A percentile compares a stretch with the other conserved stretches of the same genome.
These are phyloP conservation scores for Holocentrus rufus DNA, from an alignment of 2,797 vertebrate species.

Conservation along the genomic window DNA sequence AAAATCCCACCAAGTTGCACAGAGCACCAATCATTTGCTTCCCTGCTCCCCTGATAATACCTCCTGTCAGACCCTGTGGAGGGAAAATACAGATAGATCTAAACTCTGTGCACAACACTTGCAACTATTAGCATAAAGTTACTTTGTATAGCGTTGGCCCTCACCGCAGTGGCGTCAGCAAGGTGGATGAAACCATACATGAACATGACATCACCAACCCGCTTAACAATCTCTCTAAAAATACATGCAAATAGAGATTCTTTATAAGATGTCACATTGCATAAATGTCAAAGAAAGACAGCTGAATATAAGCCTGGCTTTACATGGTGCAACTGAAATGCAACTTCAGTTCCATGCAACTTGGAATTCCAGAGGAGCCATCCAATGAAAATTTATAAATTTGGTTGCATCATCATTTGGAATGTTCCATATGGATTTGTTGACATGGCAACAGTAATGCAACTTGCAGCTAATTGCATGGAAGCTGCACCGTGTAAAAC, in stretches of 20 bases:
- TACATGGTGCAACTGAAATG: too few relatives aligned
- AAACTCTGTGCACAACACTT: not conserved
- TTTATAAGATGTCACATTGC: not conserved
- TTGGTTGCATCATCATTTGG: too few relatives aligned
- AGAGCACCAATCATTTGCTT: slow-evolving; percentile 87
- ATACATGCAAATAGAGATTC: slow-evolving; percentile 20
- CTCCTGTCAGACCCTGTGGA: slow-evolving; percentile 82
- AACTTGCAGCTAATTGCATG: too few relatives aligned
- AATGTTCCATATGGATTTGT: too few relatives aligned
- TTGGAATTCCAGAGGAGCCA: too few relatives aligned
- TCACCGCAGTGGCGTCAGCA: slow-evolving; percentile 84
- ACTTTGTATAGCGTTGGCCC: slow-evolving; percentile 35
- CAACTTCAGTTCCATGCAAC: too few relatives aligned
- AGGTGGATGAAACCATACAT: slow-evolving; percentile 84
- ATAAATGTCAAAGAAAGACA: not conserved
- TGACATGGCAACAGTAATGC: too few relatives aligned
- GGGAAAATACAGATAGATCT: slow-evolving; percentile 16
- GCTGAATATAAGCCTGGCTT: not conserved
- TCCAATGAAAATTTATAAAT: too few relatives aligned
- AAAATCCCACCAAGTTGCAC: slow-evolving; percentile 84
- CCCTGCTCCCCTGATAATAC: slow-evolving; percentile 87
- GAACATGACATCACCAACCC: slow-evolving; percentile 82
- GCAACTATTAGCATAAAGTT: not conserved
- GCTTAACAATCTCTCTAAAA: slow-evolving; percentile 82
- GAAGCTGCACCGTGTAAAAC: too few relatives aligned